Evolutionary conservation across 2,113 vertebrate species (phyloP), one percentile per base, ranked within the genome.

Genomic region (Pseudorectes ferrugineus): DNA sequence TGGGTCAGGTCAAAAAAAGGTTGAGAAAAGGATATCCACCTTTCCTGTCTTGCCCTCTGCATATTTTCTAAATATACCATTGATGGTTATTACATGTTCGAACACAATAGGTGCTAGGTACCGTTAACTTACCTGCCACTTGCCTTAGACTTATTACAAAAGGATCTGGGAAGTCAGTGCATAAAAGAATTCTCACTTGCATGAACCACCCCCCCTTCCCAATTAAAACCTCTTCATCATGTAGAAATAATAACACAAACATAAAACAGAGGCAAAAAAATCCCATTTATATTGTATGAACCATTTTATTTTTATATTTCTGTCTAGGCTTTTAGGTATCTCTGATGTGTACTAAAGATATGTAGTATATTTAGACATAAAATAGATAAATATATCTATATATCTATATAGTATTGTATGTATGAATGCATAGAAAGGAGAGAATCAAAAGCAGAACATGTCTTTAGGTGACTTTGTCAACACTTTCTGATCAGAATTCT

Each of bases 1-100:
- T 73, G 77, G 5, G 25, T 68, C 54, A 87, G 84, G 93, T 89
- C 55, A 91, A 72, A 92, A 92, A 82, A 54, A 74, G 57, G 80
- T 75, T 92, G 91, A 89, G 80, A 95, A 91, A 95, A 84, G 84
- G 58, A 95, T 94, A 96, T 79, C 76, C 80, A 95, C 91, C 84
- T 95, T 95, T 95, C 77, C 84, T 95, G 89, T 76, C 93, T 89
- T 79, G 58, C 77, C 24, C 25, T 87, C 74, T 85, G 66, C 14
- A 54, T 25, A 19, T 88, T 93, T 93, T 89, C 89, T 91, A 96
- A 85, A 93, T 82, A 85, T 82, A 92, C 8, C 35, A 29, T 18
- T 73, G 80, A 75, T 35, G 9, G 33, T 45, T 82, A 89, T 66
- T 20, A 11, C 46, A 35, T 40, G 14, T 57, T 72, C 49, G 66